Conservation (phyloP, 2,113 vertebrate genomes). For the Vulpes ferrilata region DNA sequence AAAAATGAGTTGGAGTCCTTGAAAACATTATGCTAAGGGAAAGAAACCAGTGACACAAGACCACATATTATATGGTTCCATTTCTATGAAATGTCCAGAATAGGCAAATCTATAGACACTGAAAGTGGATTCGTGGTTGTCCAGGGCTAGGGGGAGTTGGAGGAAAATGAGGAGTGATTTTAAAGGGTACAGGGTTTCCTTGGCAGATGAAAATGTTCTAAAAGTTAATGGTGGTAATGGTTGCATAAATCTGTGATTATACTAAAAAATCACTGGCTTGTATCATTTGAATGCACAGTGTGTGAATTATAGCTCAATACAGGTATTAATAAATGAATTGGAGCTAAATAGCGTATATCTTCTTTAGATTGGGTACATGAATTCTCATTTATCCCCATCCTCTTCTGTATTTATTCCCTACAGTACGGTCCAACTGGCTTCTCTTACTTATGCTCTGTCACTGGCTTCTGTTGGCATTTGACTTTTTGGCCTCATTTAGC, state of each 20-base stretch:
- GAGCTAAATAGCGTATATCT: too few species aligned
- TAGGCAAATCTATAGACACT: background rate
- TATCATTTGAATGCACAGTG: background rate
- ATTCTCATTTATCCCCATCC: background rate
- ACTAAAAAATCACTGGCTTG: background rate
- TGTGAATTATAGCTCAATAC: background rate
- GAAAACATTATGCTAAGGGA: background rate
- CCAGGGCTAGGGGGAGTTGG: background rate
- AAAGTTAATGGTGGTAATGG: background rate
- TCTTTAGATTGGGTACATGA: background rate
- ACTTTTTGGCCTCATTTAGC: background rate
- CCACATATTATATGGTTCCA: background rate
- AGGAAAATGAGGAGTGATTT: background rate
- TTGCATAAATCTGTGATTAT: background rate
- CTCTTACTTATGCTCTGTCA: background rate
- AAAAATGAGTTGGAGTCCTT: background rate
- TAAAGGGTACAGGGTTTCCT: background rate
- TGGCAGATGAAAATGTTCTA: background rate
- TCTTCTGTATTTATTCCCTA: background rate
- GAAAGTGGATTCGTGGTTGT: background rate
- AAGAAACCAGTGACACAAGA: conserved; percentile 11
- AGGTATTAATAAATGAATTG: background rate
- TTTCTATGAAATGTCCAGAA: background rate
- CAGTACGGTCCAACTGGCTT: background rate
- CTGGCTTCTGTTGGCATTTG: background rate